Percentiles rank a stretch among this genome's conserved stretches.
Evolutionary conservation across 37 sponge, comb jelly and placozoan species (phyloP).

Genomic region (Geodia barretti): DNA sequence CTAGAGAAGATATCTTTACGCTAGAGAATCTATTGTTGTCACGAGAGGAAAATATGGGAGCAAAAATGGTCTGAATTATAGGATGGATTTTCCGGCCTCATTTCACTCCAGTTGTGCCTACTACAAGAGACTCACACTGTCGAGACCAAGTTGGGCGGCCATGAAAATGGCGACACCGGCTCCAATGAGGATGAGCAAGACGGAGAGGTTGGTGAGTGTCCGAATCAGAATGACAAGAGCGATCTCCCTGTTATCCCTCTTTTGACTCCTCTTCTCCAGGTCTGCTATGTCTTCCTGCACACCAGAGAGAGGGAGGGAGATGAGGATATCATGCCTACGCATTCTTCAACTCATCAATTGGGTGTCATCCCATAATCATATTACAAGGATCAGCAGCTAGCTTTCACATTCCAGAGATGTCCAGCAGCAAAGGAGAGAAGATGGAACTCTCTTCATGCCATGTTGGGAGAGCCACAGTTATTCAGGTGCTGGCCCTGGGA

Average conservation of each 20-base stretch:
- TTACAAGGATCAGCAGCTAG: too few relatives aligned
- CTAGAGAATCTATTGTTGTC: too few relatives aligned
- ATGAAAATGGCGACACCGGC: constrained; percentile 69
- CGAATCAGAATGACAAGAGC: constrained; percentile 50
- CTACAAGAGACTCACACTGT: constrained; percentile 35
- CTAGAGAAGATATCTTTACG: too few relatives aligned
- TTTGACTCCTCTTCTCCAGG: constrained; percentile 13
- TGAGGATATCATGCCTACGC: too few relatives aligned
- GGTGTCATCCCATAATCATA: too few relatives aligned
- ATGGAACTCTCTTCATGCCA: neutral
- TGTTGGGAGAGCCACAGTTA: neutral
- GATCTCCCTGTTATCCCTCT: constrained; percentile 40
- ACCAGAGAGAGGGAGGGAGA: neutral
- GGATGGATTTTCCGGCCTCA: neutral
- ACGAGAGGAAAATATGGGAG: neutral
- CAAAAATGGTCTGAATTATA: too few relatives aligned
- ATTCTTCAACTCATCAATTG: too few relatives aligned
- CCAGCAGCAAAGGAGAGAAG: too few relatives aligned
- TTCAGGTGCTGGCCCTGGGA: too few relatives aligned
- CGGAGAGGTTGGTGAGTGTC: constrained; percentile 66
- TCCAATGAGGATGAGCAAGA: constrained; percentile 53
- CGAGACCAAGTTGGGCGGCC: constrained; percentile 41
- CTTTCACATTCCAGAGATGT: too few relatives aligned
- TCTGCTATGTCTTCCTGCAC: constrained; percentile 76
- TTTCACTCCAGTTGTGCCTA: neutral